Evolutionary conservation across 2,113 vertebrate species (phyloP), one percentile per base, ranked within the genome.

Genomic region (Lepidothrix coronata): DNA sequence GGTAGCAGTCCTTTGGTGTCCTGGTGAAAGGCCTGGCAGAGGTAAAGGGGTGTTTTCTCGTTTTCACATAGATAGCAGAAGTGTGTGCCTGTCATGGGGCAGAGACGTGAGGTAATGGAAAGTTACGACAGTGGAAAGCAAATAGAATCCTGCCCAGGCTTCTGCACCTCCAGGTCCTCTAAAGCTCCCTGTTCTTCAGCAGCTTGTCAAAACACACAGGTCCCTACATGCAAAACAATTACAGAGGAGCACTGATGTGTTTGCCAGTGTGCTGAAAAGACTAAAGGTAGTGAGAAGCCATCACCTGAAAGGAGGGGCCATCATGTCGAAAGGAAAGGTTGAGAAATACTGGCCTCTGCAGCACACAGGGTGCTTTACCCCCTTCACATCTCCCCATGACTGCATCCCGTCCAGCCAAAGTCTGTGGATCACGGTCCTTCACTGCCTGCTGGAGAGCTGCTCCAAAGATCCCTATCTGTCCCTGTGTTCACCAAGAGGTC

Each of bases 61-160:
- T 83, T 76, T 58, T 65, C 78, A 67, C 28, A 23, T 0, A 0
- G 39, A 16, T 68, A 58, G 54, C 28, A 75, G 57, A 43, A 85
- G 30, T 9, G 9, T 44, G 72, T 1, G 5, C 48, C 28, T 59
- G 13, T 81, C 59, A 58, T 41, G 22, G 25, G 35, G 12, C 31
- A 78, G 49, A 92, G 44, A 68, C 27, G 14, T 86, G 76, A 93
- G 66, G 43, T 85, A 92, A 85, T 83, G 79, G 94, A 85, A 93
- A 90, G 6, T 77, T 85, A 46, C 44, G 43, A 58, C 14, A 55
- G 14, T 31, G n/a, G 35, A 91, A 94, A 95, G 33, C 74, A 92
- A 81, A 88, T 24, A 78, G 20, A 84, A 35, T 44, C 92, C 67
- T 75, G 74, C 57, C 62, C 66, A 71, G 70, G 57, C n/a, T 72